Base-by-base conservation (phyloP, 2,113 vertebrate genomes). In the Diadophis punctatus region DNA sequence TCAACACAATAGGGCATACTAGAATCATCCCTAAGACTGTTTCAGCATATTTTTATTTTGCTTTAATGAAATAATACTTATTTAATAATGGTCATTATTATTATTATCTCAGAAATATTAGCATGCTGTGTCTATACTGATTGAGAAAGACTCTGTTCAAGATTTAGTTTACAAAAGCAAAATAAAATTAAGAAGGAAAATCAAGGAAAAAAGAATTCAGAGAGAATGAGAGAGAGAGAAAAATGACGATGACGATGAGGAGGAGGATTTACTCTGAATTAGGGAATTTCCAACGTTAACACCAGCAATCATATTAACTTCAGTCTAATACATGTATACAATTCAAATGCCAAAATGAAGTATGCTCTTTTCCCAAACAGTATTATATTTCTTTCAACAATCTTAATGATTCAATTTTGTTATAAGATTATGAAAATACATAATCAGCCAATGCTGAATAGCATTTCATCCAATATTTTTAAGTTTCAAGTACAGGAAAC, bases 311-410 rank as follows among this genome's bases (percentile, higher is more conserved):
- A 43, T 88, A 39, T 55, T 25, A 95, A 94, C 88, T 94, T 92
- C 89, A 91, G 68, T 84, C 91, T 94, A 91, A 80, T 93, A 68
- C 2, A 0, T 63, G 30, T 86, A 86, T 96, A 94, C 95, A 94
- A 96, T 94, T 96, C 92, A 96, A 91, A 94, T 97, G 92, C 90
- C 95, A 94, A 94, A 95, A 95, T 94, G 91, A 95, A 96, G 93
- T 95, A 94, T 93, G 90, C 49, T 93, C 46, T 95, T 95, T 96
- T 94, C 49, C 27, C n/a, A 96, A 96, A 95, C 48, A 95, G 22
- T 87, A 96, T 96, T 97, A 95, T 91, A 97, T 97, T 96, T 96
- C 95, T 96, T 95, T 96, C 96, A 95, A 93, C 91, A 97, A 93
- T 96, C 96, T 87, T 95, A 95, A 94, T 85, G 95, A 96, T 95